These are phyloP conservation scores for Henicopernis longicauda DNA, from an alignment of 2,113 vertebrate genomes.

Conservation along the genomic window DNA sequence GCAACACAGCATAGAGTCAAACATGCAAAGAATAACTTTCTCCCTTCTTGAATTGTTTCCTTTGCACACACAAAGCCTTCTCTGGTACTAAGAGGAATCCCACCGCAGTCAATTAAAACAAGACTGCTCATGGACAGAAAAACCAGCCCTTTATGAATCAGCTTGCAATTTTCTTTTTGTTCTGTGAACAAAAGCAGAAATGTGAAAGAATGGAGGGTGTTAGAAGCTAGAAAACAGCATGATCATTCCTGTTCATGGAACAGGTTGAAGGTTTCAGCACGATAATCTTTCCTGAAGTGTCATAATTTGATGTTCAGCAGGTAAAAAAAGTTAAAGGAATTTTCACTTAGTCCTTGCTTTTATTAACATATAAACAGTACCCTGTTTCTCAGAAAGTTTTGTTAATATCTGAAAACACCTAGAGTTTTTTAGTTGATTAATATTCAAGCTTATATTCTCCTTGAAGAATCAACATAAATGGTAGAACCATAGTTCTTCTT, in stretches of 20 bases:
- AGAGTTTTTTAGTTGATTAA: not conserved
- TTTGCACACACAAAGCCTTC: not conserved
- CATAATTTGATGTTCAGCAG: not conserved
- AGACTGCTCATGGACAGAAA: not conserved
- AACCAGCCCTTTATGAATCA: not conserved
- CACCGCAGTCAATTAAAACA: slow-evolving; percentile 29
- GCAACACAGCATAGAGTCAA: not conserved
- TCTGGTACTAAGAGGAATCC: not conserved
- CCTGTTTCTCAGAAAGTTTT: not conserved
- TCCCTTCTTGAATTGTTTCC: not conserved
- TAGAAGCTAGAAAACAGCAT: not conserved
- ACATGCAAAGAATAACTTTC: not conserved
- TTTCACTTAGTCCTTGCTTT: not conserved
- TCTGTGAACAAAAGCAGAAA: not conserved
- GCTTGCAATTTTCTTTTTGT: not conserved
- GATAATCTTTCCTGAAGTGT: not conserved
- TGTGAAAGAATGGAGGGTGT: not conserved
- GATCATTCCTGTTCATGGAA: not conserved
- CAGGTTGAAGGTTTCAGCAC: not conserved
- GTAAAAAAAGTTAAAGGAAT: not conserved
- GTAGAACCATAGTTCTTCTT: not conserved
- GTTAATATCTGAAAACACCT: not conserved
- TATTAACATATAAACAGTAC: not conserved
- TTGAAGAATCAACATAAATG: not conserved
- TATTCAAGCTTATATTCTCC: not conserved